These are phyloP conservation scores for Heloderma charlesbogerti DNA, from an alignment of 2,113 vertebrate species.

Conservation along the genomic window DNA sequence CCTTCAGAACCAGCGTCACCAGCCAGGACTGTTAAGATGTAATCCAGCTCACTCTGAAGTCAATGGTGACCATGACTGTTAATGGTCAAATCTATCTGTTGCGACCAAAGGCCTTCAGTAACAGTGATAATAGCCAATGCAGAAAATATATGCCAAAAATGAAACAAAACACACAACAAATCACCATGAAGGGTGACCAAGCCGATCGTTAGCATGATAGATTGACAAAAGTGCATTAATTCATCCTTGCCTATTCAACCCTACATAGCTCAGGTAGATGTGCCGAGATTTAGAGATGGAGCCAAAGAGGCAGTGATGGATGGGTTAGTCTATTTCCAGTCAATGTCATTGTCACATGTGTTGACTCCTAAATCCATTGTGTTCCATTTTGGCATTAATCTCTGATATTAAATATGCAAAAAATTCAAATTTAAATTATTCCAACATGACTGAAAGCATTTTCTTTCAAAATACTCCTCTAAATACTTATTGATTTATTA, in stretches of 20 bases:
- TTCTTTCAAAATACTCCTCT: background rate
- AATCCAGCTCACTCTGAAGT: background rate
- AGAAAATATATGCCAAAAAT: no score
- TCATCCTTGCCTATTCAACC: background rate
- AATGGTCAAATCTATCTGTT: no score
- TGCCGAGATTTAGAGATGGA: background rate
- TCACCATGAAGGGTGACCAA: no score
- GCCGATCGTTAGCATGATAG: background rate
- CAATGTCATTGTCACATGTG: background rate
- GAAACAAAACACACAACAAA: no score
- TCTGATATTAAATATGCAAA: background rate
- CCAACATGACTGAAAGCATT: background rate
- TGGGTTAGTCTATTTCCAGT: background rate
- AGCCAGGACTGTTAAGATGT: no score
- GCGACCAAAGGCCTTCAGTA: no score
- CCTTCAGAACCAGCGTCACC: no score
- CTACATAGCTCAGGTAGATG: background rate
- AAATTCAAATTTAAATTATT: background rate
- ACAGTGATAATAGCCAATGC: no score
- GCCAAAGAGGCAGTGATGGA: background rate
- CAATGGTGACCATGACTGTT: background rate
- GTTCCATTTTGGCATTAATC: no score
- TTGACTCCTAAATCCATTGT: background rate
- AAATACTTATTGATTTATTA: background rate
- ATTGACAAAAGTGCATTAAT: background rate